These are phyloP conservation scores for Battus philenor DNA, from an alignment of 1,140 invertebrate genomes.

Conservation along the genomic window DNA sequence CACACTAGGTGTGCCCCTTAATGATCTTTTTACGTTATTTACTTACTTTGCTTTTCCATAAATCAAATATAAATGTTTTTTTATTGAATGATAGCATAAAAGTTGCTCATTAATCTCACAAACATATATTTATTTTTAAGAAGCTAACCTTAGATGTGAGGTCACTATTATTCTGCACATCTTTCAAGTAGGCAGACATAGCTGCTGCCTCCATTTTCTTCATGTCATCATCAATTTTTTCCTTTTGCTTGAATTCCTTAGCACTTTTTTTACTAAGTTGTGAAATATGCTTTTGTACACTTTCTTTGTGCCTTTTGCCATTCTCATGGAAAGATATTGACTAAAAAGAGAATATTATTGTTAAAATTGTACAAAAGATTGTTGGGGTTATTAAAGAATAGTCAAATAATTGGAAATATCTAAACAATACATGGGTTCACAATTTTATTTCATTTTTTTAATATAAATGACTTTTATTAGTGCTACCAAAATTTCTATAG, in stretches of 20 bases:
- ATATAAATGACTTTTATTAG: background rate
- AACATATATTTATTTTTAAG: slow-evolving; percentile 1
- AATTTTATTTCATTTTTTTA: too few species aligned
- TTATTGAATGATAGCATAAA: too few species aligned
- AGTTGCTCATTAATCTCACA: too few species aligned
- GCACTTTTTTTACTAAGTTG: slow-evolving; percentile 90
- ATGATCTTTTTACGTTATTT: too few species aligned
- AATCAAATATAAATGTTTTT: too few species aligned
- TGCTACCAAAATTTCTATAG: too few species aligned
- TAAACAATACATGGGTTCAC: too few species aligned
- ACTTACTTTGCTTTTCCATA: too few species aligned
- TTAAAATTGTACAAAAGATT: background rate
- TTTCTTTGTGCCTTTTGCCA: slow-evolving; percentile 95
- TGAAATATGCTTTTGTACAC: slow-evolving; percentile 91
- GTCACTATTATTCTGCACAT: slow-evolving; percentile 84
- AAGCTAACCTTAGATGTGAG: slow-evolving; percentile 79
- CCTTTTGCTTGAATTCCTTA: slow-evolving; percentile 85
- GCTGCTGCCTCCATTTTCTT: slow-evolving; percentile 93
- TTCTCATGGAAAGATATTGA: slow-evolving; percentile 97
- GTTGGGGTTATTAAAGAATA: too few species aligned
- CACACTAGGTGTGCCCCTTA: too few species aligned
- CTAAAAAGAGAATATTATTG: slow-evolving; percentile 68
- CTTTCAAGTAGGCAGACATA: slow-evolving; percentile 88
- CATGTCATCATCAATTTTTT: slow-evolving; percentile 87
- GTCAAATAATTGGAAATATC: too few species aligned